Conservation (phyloP, 1,140 invertebrate genomes). For the Drosophila nikananu region DNA sequence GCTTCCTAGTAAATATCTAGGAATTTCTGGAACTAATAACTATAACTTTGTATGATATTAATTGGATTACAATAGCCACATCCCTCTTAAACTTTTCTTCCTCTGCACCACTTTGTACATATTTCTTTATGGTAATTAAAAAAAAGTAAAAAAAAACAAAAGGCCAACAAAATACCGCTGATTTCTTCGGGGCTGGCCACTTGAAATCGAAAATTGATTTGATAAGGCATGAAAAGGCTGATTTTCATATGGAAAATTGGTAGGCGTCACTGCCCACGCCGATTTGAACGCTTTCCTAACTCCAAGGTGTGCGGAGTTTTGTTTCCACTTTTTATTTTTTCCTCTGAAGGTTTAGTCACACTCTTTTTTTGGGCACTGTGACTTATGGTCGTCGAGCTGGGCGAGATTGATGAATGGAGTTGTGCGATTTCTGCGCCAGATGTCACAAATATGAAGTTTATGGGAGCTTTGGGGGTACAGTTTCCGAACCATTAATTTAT, state of each 20-base stretch:
- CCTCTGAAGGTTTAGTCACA: conserved; percentile 44
- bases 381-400: conserved; percentile 27
- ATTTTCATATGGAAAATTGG: conserved; percentile 53
- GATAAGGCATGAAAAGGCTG: conserved; percentile 68
- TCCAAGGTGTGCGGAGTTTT: conserved; percentile 35
- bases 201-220: conserved; percentile 58
- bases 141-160: conserved; percentile 49
- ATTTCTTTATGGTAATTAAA: conserved; percentile 73
- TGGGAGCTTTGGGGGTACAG: conserved; percentile 20
- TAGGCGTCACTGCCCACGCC: conserved; percentile 68
- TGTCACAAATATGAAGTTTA: conserved; percentile 47
- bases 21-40: not conserved
- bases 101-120: conserved; percentile 19
- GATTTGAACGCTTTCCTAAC: conserved; percentile 59
- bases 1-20: not conserved
- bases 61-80: not conserved
- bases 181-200: conserved; percentile 35
- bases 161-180: conserved; percentile 62
- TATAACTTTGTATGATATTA: not conserved
- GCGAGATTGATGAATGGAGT: conserved; percentile 53
- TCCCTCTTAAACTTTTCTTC: not conserved
- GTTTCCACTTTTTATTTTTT: conserved; percentile 10
- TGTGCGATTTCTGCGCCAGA: conserved; percentile 39
- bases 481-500: conserved; percentile 1
- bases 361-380: conserved; percentile 39